A percentile compares a stretch with the other conserved stretches of the same genome.
Conservation (phyloP, 2,888 invertebrate species). For the Pseudococcus jackbeardsleyi region DNA sequence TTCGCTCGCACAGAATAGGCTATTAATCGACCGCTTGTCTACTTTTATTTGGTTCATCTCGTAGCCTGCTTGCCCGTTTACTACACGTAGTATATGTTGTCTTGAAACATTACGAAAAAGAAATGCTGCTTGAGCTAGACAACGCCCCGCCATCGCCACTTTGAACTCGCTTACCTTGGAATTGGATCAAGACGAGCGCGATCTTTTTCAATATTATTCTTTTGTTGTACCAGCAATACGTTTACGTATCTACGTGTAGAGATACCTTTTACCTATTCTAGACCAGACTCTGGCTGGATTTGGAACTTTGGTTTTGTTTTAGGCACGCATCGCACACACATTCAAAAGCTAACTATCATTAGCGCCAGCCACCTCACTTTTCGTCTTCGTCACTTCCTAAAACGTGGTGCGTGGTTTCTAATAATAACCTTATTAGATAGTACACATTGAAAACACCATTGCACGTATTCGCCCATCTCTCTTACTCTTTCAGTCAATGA, state of each 20-base stretch:
- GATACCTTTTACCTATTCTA: constrained; percentile 14
- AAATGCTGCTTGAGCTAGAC: constrained; percentile 21
- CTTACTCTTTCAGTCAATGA: no score
- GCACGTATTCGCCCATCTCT: no score
- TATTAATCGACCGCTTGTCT: constrained; percentile 14
- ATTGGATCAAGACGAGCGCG: constrained; percentile 36
- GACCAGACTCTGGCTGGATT: neutral
- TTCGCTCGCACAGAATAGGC: neutral
- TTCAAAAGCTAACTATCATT: constrained; percentile 4
- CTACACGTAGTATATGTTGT: neutral
- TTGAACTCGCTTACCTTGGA: constrained; percentile 39
- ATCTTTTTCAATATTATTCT: constrained; percentile 20
- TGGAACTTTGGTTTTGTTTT: neutral
- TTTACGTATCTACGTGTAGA: no score
- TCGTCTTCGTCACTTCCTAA: neutral
- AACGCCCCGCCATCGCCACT: constrained; percentile 44
- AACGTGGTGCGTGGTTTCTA: neutral
- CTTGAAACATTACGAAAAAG: constrained; percentile 11
- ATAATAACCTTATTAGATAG: neutral
- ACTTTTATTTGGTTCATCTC: constrained; percentile 13
- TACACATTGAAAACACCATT: neutral
- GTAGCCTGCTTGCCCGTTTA: neutral
- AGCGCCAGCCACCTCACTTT: constrained; percentile 4
- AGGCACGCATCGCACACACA: constrained; percentile 4
- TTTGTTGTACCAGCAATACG: neutral